Percentiles rank a stretch among this genome's conserved stretches.
Evolutionary conservation across 2,113 vertebrate species (phyloP).

Genomic region (Misgurnus anguillicaudatus): DNA sequence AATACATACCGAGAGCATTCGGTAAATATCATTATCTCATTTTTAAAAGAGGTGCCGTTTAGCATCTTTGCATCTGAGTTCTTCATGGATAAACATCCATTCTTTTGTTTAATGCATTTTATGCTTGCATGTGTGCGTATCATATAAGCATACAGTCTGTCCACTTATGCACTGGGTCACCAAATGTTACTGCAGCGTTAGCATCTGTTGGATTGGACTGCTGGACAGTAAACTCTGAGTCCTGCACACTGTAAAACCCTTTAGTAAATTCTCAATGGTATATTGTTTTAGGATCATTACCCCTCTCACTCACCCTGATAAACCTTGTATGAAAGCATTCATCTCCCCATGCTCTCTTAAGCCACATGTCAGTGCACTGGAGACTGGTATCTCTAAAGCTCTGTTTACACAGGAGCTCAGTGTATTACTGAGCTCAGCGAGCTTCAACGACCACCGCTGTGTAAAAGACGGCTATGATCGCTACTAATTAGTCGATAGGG

Average conservation of each 20-base stretch:
- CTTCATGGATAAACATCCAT: too few species aligned
- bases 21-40: too few species aligned
- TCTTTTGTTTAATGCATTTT: not conserved
- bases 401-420: slow-evolving; percentile 43
- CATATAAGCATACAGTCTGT: slow-evolving; percentile 7
- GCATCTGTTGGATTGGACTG: slow-evolving; percentile 57
- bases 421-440: slow-evolving; percentile 11
- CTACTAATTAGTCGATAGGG: slow-evolving; percentile 18
- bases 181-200: slow-evolving; percentile 55
- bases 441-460: not conserved
- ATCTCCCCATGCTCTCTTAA: slow-evolving; percentile 40
- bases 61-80: too few species aligned
- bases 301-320: slow-evolving; percentile 39
- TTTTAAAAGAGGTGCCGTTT: too few species aligned
- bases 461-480: slow-evolving; percentile 37
- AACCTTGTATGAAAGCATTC: slow-evolving; percentile 45
- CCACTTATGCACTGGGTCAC: slow-evolving; percentile 52
- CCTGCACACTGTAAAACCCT: slow-evolving; percentile 31
- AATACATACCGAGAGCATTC: too few species aligned
- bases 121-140: not conserved
- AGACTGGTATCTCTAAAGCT: slow-evolving; percentile 23
- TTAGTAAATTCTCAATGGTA: slow-evolving; percentile 12
- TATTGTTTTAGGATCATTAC: slow-evolving; percentile 47
- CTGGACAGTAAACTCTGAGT: slow-evolving; percentile 51
- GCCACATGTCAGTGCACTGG: slow-evolving; percentile 27